Evolutionary conservation across 2,888 invertebrate genomes (phyloP).

Genomic region (Drosophila suboccidentalis): DNA sequence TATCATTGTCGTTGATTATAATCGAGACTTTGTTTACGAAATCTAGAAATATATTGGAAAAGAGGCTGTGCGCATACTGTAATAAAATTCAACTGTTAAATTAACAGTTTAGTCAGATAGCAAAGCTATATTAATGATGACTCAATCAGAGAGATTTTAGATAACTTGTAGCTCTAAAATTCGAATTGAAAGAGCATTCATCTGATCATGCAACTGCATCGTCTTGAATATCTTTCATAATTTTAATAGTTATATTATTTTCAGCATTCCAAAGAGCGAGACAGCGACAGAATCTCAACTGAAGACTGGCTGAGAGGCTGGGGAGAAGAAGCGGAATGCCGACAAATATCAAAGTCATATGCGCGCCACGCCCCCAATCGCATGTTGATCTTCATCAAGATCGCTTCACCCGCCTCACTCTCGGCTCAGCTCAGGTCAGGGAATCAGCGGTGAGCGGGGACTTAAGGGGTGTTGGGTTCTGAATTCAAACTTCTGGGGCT

Average conservation of each 20-base stretch:
- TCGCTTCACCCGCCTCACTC: slow-evolving; percentile 40
- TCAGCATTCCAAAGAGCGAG: slow-evolving; percentile 54
- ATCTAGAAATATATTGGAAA: too few species aligned
- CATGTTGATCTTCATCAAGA: slow-evolving; percentile 83
- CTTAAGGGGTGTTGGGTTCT: slow-evolving; percentile 3
- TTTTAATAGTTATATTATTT: slow-evolving; percentile 83
- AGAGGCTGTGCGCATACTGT: too few species aligned
- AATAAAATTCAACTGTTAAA: too few species aligned
- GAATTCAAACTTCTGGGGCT: slow-evolving; percentile 44
- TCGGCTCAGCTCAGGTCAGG: slow-evolving; percentile 12
- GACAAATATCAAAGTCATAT: slow-evolving; percentile 83
- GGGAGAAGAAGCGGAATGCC: slow-evolving; percentile 68
- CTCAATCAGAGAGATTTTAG: neutral
- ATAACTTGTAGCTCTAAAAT: neutral
- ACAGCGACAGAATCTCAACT: slow-evolving; percentile 3
- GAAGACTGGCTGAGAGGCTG: slow-evolving; percentile 19
- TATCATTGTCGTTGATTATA: too few species aligned
- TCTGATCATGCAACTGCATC: neutral
- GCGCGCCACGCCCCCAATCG: slow-evolving; percentile 74
- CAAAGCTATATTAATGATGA: neutral
- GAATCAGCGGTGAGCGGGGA: neutral
- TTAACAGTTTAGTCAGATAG: too few species aligned
- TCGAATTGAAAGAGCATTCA: slow-evolving; percentile 36
- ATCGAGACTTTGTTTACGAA: too few species aligned
- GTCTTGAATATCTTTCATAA: slow-evolving; percentile 37